Evolutionary conservation across 1,140 invertebrate genomes (phyloP).

Genomic region (silkworm (Bombyx mori)): DNA sequence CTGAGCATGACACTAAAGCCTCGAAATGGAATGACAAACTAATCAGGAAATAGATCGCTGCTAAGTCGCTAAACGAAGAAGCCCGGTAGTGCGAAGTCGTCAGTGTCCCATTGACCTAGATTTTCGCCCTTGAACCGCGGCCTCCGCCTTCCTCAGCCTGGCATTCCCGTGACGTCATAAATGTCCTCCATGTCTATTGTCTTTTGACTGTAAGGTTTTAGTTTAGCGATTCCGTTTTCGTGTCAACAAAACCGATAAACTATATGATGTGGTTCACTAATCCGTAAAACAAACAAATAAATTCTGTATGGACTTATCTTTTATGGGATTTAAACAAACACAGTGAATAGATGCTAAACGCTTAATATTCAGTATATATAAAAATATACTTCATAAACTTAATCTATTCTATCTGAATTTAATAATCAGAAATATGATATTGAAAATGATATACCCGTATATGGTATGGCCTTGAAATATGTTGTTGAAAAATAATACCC

Average conservation of each 20-base stretch:
- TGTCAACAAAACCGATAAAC: constrained; percentile 5
- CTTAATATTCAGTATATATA: no score
- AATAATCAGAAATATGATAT: no score
- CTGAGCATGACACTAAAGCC: background rate
- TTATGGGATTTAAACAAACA: no score
- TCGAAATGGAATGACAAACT: constrained; percentile 11
- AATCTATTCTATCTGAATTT: no score
- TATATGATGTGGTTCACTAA: no score
- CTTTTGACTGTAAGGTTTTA: constrained; percentile 24
- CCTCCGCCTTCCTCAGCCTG: constrained; percentile 16
- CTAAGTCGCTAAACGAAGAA: constrained; percentile 26
- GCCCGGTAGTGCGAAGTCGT: constrained; percentile 35
- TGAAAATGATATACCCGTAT: no score
- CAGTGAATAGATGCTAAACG: no score
- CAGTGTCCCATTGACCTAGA: constrained; percentile 57
- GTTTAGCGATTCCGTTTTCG: constrained; percentile 7
- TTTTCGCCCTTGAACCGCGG: constrained; percentile 56
- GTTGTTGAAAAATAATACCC: no score
- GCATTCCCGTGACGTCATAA: constrained; percentile 53
- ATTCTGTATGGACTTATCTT: no score
- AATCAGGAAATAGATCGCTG: constrained; percentile 16
- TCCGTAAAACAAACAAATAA: no score
- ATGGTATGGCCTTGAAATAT: no score
- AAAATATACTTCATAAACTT: no score
- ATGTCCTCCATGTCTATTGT: constrained; percentile 29